Evolutionary conservation across 2,113 vertebrate species (phyloP).

Genomic region (Prietella phreatophila): DNA sequence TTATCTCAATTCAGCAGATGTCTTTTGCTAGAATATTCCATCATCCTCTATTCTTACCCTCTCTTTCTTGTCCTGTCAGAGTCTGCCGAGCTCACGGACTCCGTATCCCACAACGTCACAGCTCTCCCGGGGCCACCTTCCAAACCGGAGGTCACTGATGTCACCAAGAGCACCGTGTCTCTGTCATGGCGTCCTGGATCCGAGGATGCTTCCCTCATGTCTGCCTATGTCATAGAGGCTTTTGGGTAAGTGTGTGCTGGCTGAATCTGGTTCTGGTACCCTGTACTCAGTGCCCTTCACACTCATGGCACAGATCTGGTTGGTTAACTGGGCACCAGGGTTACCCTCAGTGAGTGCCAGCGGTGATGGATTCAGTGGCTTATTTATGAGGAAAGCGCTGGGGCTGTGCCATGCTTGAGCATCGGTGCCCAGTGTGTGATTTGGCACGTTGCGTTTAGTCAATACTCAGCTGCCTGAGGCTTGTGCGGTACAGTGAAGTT

Average conservation of each 20-base stretch:
- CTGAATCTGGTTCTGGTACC: conserved; percentile 57
- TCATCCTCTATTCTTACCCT: conserved; percentile 47
- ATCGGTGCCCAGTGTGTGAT: conserved; percentile 37
- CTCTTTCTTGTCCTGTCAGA: conserved; percentile 70
- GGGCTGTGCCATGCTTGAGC: conserved; percentile 35
- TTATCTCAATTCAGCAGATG: conserved; percentile 17
- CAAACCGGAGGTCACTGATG: conserved; percentile 96
- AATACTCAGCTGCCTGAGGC: conserved; percentile 13
- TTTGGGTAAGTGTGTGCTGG: conserved; percentile 83
- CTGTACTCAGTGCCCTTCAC: conserved; percentile 55
- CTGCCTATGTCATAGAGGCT: conserved; percentile 92
- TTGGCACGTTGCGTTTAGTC: conserved; percentile 38
- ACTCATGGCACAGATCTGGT: conserved; percentile 49
- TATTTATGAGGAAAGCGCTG: conserved; percentile 38
- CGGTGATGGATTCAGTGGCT: conserved; percentile 30
- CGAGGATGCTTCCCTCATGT: conserved; percentile 81
- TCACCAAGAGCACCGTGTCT: conserved; percentile 95
- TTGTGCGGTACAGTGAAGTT: conserved; percentile 5
- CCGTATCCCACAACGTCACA: conserved; percentile 84
- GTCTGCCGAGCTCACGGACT: conserved; percentile 81
- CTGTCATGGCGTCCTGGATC: conserved; percentile 90
- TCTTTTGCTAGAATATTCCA: background rate
- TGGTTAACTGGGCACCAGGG: conserved; percentile 46
- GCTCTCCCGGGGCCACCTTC: conserved; percentile 96
- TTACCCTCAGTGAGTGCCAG: conserved; percentile 25